Base-by-base conservation (phyloP, 2,113 vertebrate species). In the Gavialis gangeticus region DNA sequence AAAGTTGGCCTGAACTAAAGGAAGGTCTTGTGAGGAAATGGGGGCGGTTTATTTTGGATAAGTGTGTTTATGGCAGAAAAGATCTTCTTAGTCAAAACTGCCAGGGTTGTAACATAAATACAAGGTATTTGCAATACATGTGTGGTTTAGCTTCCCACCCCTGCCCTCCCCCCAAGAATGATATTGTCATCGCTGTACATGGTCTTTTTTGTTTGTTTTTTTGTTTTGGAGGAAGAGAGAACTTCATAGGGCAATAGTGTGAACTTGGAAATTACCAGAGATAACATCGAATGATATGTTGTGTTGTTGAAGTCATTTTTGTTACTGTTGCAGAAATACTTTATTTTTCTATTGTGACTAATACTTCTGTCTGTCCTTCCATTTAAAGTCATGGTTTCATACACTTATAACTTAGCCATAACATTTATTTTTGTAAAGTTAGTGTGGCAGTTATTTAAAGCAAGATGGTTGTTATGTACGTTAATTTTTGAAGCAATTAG, bases 41-140 rank as follows among this genome's bases (percentile, higher is more conserved):
- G 25, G 56, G 82, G 64, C 46, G 64, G 66, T 82, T 93, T 89
- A 46, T 37, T 88, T 30, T 16, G 75, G 77, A 75, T 79, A 91
- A 66, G 58, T 54, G 9, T 71, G 13, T 30, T 95, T 17, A 4
- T 17, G 17, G 76, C 21, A 79, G 30, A 73, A 76, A 57, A 54
- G 56, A 54, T 79, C 93, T 90, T 91, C 34, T 82, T 16, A 2
- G 15, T 54, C 89, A 18, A 34, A 75, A 21, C 0, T 28, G 5
- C n/a, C 6, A 14, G 18, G 14, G 37, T 24, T 22, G 11, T 71
- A 54, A 27, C 1, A 4, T 0, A 24, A 93, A 13, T 75, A 54
- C 30, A 77, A 87, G 57, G 25, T 28, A 1, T 9, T 1, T 6
- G 12, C 0, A 1, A 7, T 59, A 6, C 2, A 2, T 46, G 30